Evolutionary conservation across 2,113 vertebrate genomes (phyloP).

Genomic region (Lasiurus borealis): DNA sequence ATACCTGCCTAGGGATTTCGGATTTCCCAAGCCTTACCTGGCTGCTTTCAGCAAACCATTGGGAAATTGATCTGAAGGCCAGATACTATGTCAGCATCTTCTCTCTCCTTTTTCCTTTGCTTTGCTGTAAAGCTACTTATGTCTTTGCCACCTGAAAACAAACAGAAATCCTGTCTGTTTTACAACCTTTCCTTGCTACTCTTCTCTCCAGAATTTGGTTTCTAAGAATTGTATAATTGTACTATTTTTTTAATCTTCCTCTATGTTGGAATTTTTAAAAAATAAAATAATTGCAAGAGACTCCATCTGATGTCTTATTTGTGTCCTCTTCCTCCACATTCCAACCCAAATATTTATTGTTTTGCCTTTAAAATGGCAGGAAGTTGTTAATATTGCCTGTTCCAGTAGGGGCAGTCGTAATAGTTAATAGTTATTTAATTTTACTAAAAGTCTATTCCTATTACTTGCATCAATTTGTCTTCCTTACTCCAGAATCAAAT

Average conservation of each 20-base stretch:
- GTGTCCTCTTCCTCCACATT: background rate
- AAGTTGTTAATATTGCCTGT: background rate
- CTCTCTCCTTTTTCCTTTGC: background rate
- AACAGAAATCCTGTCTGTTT: background rate
- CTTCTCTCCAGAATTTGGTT: background rate
- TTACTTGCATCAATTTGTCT: background rate
- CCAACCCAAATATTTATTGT: background rate
- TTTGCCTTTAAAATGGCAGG: background rate
- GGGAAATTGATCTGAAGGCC: background rate
- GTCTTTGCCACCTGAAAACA: background rate
- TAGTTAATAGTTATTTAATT: background rate
- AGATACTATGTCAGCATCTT: background rate
- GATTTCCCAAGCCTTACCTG: background rate
- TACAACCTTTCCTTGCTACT: background rate
- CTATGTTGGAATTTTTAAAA: background rate
- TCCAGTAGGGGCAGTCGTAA: background rate
- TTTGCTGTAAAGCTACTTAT: background rate
- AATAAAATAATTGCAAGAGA: background rate
- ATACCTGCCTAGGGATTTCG: background rate
- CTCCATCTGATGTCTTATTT: background rate
- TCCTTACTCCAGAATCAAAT: background rate
- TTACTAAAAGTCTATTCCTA: background rate
- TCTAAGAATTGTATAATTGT: background rate
- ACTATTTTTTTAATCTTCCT: conserved; percentile 19
- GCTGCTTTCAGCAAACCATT: background rate